These are phyloP conservation scores for Struthio camelus DNA, from an alignment of 2,113 vertebrate species.

Conservation along the genomic window DNA sequence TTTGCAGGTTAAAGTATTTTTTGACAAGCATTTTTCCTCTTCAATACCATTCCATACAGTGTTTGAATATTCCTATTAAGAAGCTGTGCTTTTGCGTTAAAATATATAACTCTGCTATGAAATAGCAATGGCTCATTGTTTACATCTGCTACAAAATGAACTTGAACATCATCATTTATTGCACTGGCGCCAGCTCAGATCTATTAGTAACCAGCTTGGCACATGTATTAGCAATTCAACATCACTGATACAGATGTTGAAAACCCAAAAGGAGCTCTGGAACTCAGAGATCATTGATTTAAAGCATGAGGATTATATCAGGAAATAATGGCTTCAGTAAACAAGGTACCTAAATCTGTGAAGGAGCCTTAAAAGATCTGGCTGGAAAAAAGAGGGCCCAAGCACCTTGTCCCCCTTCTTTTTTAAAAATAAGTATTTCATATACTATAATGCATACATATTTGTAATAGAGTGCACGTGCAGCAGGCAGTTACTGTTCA, in stretches of 20 bases:
- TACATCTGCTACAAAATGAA: neutral
- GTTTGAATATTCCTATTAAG: neutral
- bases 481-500: neutral
- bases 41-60: neutral
- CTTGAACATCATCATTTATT: neutral
- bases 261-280: neutral
- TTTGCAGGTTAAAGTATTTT: neutral
- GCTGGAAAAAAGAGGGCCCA: neutral
- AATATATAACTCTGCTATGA: neutral
- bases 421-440: neutral
- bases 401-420: neutral
- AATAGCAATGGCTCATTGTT: neutral
- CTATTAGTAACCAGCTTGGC: neutral
- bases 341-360: neutral
- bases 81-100: neutral
- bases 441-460: neutral
- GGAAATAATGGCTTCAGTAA: neutral
- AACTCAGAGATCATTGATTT: neutral
- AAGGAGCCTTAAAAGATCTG: neutral
- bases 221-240: neutral
- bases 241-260: neutral
- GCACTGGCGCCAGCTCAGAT: neutral
- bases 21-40: neutral
- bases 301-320: neutral
- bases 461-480: fast-evolving